phyloP scores from a whole-genome alignment of 2,113 vertebrate genomes.

The Oenanthe oenanthe region DNA sequence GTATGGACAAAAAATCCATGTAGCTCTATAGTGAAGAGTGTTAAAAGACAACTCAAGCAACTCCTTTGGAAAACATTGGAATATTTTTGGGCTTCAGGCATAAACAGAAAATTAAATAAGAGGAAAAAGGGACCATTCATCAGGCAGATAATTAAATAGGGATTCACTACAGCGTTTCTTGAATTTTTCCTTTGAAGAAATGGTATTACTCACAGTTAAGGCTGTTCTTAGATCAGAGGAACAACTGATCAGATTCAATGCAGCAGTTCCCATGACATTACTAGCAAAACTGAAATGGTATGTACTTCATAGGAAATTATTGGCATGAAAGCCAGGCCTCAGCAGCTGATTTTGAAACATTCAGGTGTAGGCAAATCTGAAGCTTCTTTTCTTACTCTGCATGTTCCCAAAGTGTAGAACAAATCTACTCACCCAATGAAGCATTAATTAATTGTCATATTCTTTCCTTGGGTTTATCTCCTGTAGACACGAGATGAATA shows the following conservation, averaged over 20 bases:
- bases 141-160: background rate
- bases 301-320: background rate
- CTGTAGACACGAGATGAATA: background rate
- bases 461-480: background rate
- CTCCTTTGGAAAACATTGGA: background rate
- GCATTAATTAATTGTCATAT: background rate
- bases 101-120: background rate
- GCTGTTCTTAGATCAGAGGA: background rate
- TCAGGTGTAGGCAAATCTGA: background rate
- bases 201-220: background rate
- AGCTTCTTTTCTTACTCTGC: background rate
- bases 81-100: slow-evolving; percentile 1
- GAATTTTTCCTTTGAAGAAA: background rate
- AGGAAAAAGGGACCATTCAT: background rate
- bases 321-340: background rate
- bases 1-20: background rate
- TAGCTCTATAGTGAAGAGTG: background rate
- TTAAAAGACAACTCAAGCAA: background rate
- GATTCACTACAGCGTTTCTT: background rate
- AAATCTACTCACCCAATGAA: background rate
- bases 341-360: background rate
- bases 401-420: background rate
- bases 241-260: background rate
- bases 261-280: background rate
- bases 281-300: background rate